Evolutionary conservation across 2,797 vertebrate species (phyloP), one percentile per base, ranked within the genome.

Genomic region (Sorex maritimensis): DNA sequence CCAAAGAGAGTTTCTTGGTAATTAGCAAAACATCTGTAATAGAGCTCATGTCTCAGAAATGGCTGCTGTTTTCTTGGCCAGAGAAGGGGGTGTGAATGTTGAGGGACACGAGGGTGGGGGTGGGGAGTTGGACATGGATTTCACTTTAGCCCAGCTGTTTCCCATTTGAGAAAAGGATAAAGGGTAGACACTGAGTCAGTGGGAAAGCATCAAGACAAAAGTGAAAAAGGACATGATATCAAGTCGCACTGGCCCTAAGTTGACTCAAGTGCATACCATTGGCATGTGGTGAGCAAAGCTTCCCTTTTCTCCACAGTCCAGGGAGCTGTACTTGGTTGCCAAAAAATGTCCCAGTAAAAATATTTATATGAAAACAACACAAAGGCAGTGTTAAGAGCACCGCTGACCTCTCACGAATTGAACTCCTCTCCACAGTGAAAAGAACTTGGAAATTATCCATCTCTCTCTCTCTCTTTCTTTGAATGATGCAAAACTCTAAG

Each of bases 321-420:
- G 14, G 65, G 79, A 94, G 92, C 63, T 34, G 68, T 44, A 0
- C 55, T 74, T 38, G 6, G n/a, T 75, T 86, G 94, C 95, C 96
- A 97, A 91, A 97, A 94, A 82, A 92, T 81, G 78, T 96, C 87
- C 92, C 80, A 95, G 95, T 92, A 95, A 97, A 96, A 97, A 95
- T 95, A 96, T 94, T 97, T 96, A 88, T 90, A 78, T 24, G 81
- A 96, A 97, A 96, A 95, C 79, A 96, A 74, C 89, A 95, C 74
- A 96, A 92, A 92, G 82, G 68, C 95, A 49, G 73, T 94, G 79
- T 90, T 91, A 94, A 88, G 81, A 92, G 69, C 61, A 41, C 89
- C 5, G 0, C 85, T 90, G 93, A 95, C 81, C 91, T 75, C 95
- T 95, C 94, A 41, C 6, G 93, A 72, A 92, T 88, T 95, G 79